A percentile compares a stretch with the other conserved stretches of the same genome.
Evolutionary conservation across 2,113 vertebrate species (phyloP).

Genomic region (Camelus dromedarius): DNA sequence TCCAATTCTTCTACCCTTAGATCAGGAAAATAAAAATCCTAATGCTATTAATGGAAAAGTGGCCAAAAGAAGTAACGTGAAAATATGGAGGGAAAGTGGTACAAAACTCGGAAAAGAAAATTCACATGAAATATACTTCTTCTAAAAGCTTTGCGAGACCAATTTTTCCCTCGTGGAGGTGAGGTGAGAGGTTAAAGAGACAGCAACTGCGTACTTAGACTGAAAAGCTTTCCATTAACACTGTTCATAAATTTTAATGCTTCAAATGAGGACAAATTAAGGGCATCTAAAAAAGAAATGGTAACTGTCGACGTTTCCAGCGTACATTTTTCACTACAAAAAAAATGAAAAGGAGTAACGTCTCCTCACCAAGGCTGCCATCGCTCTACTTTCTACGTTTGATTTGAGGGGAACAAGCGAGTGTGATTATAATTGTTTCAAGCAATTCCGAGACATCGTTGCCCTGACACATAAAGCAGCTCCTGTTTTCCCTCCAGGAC

Average conservation of each 20-base stretch:
- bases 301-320: neutral
- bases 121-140: neutral
- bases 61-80: neutral
- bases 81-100: neutral
- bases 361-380: neutral
- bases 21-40: slow-evolving; percentile 44
- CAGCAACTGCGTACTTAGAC: neutral
- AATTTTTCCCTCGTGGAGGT: neutral
- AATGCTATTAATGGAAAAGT: neutral
- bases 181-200: slow-evolving; percentile 66
- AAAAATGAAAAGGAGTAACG: neutral
- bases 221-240: slow-evolving; percentile 68
- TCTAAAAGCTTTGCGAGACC: slow-evolving; percentile 59
- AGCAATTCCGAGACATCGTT: slow-evolving; percentile 57
- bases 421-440: slow-evolving; percentile 50
- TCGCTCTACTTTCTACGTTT: neutral
- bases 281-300: slow-evolving; percentile 30
- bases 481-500: slow-evolving; percentile 61
- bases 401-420: slow-evolving; percentile 59
- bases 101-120: neutral
- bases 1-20: slow-evolving; percentile 2
- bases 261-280: slow-evolving; percentile 64
- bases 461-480: slow-evolving; percentile 51
- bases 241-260: slow-evolving; percentile 67
- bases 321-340: neutral